A percentile compares a stretch with the other conserved stretches of the same genome.
Conservation (phyloP, 2,888 invertebrate species). For the Drosophila cracens region DNA sequence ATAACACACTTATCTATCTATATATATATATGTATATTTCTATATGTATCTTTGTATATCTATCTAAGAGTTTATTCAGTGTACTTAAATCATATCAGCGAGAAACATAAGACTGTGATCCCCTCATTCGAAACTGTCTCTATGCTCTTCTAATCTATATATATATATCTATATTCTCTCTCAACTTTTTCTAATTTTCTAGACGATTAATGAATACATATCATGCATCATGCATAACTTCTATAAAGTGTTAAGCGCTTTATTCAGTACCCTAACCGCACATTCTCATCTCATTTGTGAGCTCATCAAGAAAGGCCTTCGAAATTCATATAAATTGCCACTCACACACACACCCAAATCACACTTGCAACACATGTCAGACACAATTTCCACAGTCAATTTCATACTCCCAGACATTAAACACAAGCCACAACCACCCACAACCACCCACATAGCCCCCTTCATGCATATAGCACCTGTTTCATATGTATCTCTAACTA, state of each 20-base stretch:
- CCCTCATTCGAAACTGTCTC: conserved; percentile 61
- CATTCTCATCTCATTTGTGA: conserved; percentile 63
- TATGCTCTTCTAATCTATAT: conserved; percentile 81
- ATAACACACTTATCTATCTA: conserved; percentile 17
- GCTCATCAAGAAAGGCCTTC: conserved; percentile 56
- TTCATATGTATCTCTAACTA: conserved; percentile 23
- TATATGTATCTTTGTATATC: conserved; percentile 43
- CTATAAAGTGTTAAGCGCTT: conserved; percentile 63
- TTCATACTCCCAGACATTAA: conserved; percentile 36
- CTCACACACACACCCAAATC: conserved; percentile 24
- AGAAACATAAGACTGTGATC: conserved; percentile 19
- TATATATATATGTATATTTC: conserved; percentile 22
- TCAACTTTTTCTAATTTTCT: conserved; percentile 83
- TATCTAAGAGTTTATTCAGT: conserved; percentile 54
- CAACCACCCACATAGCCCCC: conserved; percentile 28
- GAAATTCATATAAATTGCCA: conserved; percentile 31
- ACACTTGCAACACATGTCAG: conserved; percentile 25
- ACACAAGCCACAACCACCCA: conserved; percentile 3
- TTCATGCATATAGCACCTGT: conserved; percentile 51
- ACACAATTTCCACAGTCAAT: conserved; percentile 53
- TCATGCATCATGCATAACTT: conserved; percentile 67
- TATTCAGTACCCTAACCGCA: conserved; percentile 36
- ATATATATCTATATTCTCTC: conserved; percentile 76
- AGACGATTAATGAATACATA: conserved; percentile 83
- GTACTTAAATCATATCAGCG: conserved; percentile 45